phyloP scores from a whole-genome alignment of 2,113 vertebrate genomes.

The Podarcis muralis region DNA sequence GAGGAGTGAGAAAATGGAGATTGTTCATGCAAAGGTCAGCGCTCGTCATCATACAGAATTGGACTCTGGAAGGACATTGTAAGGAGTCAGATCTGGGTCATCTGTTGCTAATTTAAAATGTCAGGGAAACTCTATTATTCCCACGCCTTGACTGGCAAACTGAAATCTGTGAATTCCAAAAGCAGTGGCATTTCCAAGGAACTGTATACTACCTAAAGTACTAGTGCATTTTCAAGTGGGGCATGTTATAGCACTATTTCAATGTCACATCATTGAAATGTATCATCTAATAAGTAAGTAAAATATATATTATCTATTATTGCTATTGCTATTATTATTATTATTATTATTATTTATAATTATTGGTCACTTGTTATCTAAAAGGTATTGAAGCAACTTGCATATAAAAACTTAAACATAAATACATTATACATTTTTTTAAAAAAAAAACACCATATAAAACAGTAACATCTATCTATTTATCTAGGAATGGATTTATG shows the following conservation, averaged over 20 bases:
- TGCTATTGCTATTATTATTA: too few relatives aligned
- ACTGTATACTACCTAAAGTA: background rate
- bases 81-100: background rate
- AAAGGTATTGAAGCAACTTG: too few relatives aligned
- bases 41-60: background rate
- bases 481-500: too few relatives aligned
- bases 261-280: too few relatives aligned
- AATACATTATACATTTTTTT: too few relatives aligned
- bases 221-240: background rate
- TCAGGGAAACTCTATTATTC: background rate
- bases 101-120: background rate
- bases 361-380: too few relatives aligned
- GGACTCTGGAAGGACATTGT: background rate
- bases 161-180: background rate
- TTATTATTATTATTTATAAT: too few relatives aligned
- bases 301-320: too few relatives aligned
- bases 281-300: too few relatives aligned
- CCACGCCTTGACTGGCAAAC: background rate
- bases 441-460: too few relatives aligned
- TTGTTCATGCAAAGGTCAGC: constrained; percentile 3
- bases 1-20: constrained; percentile 5
- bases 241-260: background rate
- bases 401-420: too few relatives aligned
- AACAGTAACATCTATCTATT: too few relatives aligned
- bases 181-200: background rate